Base-by-base conservation (phyloP, 2,888 invertebrate genomes). In the Diarsia dahlii region DNA sequence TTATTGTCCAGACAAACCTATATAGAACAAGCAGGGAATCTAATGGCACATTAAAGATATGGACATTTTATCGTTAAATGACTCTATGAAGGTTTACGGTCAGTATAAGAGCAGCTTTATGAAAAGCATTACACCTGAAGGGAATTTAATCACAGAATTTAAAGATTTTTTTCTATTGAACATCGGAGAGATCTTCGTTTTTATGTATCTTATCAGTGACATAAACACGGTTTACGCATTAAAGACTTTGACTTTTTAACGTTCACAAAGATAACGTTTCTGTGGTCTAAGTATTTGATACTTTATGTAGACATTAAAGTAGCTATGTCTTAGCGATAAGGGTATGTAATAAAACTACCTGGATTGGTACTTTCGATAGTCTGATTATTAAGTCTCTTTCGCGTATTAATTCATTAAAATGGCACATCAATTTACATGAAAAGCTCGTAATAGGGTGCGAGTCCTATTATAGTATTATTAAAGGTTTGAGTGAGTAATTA, bases 1-100 rank as follows among this genome's bases (percentile, higher is more conserved):
- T 91, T 90, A 91, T 80, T 90, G 89, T 88, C 89, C 89, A 90
- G 86, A 89, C 87, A 83, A n/a, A n/a, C n/a, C n/a, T 91, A 92
- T 91, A 92, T 92, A 92, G 89, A 82, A 91, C 89, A 90, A 92
- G 90, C 84, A 90, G 82, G 84, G 86, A 85, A 89, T 90, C 87
- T 93, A 92, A 95, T 92, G 90, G 93, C 86, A 90, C 93, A 93
- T 95, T 93, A 94, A 95, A 94, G 87, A 92, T 93, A 92, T 92
- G 92, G 91, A 89, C 90, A 88, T 91, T 92, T 90, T 86, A 90
- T 90, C 91, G 90, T 91, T 92, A 91, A 93, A 94, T 89, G 90
- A 88, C 88, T 88, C 89, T 89, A 81, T 81, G 80, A 88, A 89
- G 85, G 90, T 94, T 95, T 93, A 95, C 88, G 91, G 88, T 87